Evolutionary conservation across 2,797 vertebrate genomes (phyloP).

Genomic region (Clarias fuscus): DNA sequence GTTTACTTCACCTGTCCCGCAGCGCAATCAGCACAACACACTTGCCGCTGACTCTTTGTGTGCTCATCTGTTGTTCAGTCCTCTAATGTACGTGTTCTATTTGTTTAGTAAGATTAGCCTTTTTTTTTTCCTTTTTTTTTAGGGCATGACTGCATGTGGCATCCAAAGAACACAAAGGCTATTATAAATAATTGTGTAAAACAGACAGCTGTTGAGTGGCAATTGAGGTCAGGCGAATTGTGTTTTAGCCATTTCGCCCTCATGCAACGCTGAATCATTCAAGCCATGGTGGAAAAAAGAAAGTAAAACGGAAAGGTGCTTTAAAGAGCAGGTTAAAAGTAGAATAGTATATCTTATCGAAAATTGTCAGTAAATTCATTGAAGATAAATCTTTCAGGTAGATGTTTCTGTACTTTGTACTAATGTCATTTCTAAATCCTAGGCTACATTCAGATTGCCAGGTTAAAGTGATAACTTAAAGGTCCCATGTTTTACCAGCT

Average conservation of each 20-base stretch:
- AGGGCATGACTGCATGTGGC: not conserved
- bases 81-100: conserved; percentile 32
- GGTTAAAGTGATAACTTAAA: no score
- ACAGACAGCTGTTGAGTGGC: not conserved
- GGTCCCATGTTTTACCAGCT: no score
- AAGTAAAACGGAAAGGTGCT: not conserved
- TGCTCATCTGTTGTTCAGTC: conserved; percentile 29
- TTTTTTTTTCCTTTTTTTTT: not conserved
- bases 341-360: not conserved
- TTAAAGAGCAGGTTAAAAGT: not conserved
- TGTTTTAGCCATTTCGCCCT: not conserved
- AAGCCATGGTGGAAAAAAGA: not conserved
- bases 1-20: conserved; percentile 52
- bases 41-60: conserved; percentile 13
- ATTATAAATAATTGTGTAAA: not conserved
- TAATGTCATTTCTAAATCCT: not conserved
- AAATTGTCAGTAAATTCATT: not conserved
- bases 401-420: no score
- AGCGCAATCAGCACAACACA: conserved; percentile 10
- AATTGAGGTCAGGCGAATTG: not conserved
- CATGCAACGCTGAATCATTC: not conserved
- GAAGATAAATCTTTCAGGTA: no score
- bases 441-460: not conserved
- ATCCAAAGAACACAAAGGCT: conserved; percentile 24
- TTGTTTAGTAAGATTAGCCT: conserved; percentile 38